Evolutionary conservation across 2,888 invertebrate species (phyloP).

Genomic region (Branchipolynoe longqiensis): DNA sequence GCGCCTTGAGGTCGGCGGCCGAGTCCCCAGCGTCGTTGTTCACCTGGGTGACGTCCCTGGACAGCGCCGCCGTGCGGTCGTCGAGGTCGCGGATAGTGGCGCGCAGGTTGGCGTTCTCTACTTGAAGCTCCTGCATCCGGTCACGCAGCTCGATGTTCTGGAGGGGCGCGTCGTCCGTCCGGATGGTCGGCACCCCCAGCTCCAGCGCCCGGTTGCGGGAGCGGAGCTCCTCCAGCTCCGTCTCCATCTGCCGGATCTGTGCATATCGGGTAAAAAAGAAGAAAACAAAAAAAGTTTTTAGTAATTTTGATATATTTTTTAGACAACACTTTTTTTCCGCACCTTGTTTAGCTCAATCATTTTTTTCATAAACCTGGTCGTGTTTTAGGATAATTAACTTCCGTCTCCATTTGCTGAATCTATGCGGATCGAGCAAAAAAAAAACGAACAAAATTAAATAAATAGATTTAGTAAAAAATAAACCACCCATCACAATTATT

Average conservation of each 20-base stretch:
- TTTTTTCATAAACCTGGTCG: too few species aligned
- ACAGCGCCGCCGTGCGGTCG: slow-evolving; percentile 67
- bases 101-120: slow-evolving; percentile 71
- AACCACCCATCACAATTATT: too few species aligned
- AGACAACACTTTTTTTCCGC: too few species aligned
- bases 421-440: too few species aligned
- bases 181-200: slow-evolving; percentile 62
- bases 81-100: slow-evolving; percentile 70
- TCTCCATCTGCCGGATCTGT: slow-evolving; percentile 85
- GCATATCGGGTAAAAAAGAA: neutral
- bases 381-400: too few species aligned
- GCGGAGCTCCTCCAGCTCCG: slow-evolving; percentile 89
- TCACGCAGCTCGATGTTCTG: slow-evolving; percentile 84
- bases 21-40: neutral
- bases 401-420: too few species aligned
- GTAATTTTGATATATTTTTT: too few species aligned
- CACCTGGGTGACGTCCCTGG: slow-evolving; percentile 62
- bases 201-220: slow-evolving; percentile 89
- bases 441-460: too few species aligned
- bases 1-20: slow-evolving; percentile 86
- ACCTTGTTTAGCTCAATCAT: too few species aligned
- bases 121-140: slow-evolving; percentile 86
- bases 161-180: slow-evolving; percentile 72
- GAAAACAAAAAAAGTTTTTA: neutral
- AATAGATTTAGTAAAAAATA: too few species aligned